Base-by-base conservation (phyloP, 2,888 invertebrate genomes). In the Ashinkailepas kermadecensis region DNA sequence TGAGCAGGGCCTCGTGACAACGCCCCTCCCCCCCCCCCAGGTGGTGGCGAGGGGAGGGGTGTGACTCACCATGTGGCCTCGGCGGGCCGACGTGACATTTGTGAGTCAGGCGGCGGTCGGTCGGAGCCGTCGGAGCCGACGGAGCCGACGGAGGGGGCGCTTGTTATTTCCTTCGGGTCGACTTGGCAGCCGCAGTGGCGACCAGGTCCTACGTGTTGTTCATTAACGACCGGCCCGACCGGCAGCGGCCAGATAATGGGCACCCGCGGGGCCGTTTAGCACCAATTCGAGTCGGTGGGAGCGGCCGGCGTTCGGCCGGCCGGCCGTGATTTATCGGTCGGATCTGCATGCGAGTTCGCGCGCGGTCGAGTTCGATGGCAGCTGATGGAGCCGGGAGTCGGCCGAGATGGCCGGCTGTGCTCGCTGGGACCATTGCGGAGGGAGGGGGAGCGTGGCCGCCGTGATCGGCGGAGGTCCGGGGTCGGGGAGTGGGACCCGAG, bases 81-180 rank as follows among this genome's bases (percentile, higher is more conserved):
- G 67, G 67, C 25, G 13, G 25, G 39, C 39, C n/a, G 1, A 25
- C 67, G 67, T 23, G n/a, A 23, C 23, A 65, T 23, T 23, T n/a
- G 65, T 65, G 62, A 62, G 15, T 62, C 62, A 62, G 62, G 62
- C 62, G 10, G 65, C 7, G 23, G 9, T 1, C 25, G 25, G 67
- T 25, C 25, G 25, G 67, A 11, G 13, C 25, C 25, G 25, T 25
- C 65, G 67, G 25, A 13, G 67, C 12, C 25, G 13, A 2, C 23
- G 65, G 18, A 23, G 18, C 9, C 65, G 23, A 0, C 65, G 65
- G 10, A n/a, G 39, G 39, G 23, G 23, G 9, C 25, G 74, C 74
- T 74, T 74, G 74, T 74, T 74, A 74, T 74, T 74, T 74, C 25
- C 54, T 74, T 74, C 74, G 54, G 74, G 39, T 74, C 54, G 74